phyloP scores from a whole-genome alignment of 1,140 invertebrate species.

The Halotydeus destructor region DNA sequence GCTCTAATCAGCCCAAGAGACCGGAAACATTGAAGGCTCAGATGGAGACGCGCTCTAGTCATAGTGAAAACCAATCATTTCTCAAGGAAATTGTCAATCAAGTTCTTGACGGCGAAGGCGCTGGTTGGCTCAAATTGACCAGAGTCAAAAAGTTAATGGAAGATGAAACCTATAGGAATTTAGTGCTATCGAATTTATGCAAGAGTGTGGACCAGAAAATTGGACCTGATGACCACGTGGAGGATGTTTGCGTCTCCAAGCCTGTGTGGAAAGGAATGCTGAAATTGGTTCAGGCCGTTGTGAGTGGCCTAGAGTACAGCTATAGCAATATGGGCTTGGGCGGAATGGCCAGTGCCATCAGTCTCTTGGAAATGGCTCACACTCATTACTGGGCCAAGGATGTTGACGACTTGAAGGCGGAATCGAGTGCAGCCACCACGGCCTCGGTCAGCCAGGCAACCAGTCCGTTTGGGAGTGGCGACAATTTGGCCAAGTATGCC shows the following conservation, averaged over 20 bases:
- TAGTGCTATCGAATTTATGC: constrained; percentile 85
- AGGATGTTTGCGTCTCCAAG: constrained; percentile 77
- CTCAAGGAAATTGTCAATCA: constrained; percentile 57
- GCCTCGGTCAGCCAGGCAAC: constrained; percentile 24
- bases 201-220: constrained; percentile 79
- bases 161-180: constrained; percentile 91
- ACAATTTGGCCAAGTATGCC: constrained; percentile 35
- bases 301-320: constrained; percentile 71
- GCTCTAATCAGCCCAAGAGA: constrained; percentile 17
- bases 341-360: constrained; percentile 86
- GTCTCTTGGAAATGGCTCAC: constrained; percentile 83
- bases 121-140: constrained; percentile 87
- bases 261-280: constrained; percentile 90
- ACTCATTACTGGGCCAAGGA: constrained; percentile 95
- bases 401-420: constrained; percentile 17
- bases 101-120: constrained; percentile 82
- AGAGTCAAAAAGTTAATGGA: constrained; percentile 92
- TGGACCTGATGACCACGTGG: constrained; percentile 83
- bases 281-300: constrained; percentile 67
- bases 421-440: constrained; percentile 22
- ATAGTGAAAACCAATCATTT: constrained; percentile 36
- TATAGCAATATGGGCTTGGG: constrained; percentile 81
- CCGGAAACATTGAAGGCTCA: not conserved
- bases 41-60: constrained; percentile 5
- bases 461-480: constrained; percentile 50